Base-by-base conservation (phyloP, 2,888 invertebrate species). In the Formica aserva region DNA sequence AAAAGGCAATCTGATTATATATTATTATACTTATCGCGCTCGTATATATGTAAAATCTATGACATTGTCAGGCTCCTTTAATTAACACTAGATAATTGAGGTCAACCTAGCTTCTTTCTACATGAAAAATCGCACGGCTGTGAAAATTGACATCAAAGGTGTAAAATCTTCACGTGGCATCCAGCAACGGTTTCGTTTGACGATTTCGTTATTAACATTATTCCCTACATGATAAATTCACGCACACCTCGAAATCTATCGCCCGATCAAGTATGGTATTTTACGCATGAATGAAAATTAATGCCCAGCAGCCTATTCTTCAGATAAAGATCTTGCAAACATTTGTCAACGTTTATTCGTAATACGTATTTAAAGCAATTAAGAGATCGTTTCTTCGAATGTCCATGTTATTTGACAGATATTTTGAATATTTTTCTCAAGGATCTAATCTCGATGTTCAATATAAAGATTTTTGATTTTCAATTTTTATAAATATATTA, bases 41-140 rank as follows among this genome's bases (percentile, higher is more conserved):
- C 8, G 18, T 6, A 38, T 55, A 13, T 15, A 15, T 45, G 57
- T 15, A 22, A 57, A 55, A 69, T 41, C 18, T 13, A 45, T 55
- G 57, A 71, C 18, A 45, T 35, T 3, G 32, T 26, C 45, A 41
- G 45, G 11, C 38, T 55, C 60, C 22, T 71, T 8, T 35, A 60
- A 32, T 80, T 80, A 80, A 62, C 52, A 22, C 26, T 13, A 26
- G 45, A 78, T 35, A 78, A 35, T 69, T 60, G 60, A 78, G 60
- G 18, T 60, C 69, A 66, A n/a, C 18, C 13, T 55, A 22, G 13
- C 32, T 66, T 67, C 75, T 32, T 55, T 55, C 18, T 38, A 13
- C 18, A 55, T 13, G 29, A 67, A 66, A 55, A 55, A 67, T 77
- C 38, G n/a, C 77, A 67, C 77, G 26, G 38, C 13, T 66, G 38